Conservation (phyloP, 2,888 invertebrate genomes). For the Nysson spinosus region DNA sequence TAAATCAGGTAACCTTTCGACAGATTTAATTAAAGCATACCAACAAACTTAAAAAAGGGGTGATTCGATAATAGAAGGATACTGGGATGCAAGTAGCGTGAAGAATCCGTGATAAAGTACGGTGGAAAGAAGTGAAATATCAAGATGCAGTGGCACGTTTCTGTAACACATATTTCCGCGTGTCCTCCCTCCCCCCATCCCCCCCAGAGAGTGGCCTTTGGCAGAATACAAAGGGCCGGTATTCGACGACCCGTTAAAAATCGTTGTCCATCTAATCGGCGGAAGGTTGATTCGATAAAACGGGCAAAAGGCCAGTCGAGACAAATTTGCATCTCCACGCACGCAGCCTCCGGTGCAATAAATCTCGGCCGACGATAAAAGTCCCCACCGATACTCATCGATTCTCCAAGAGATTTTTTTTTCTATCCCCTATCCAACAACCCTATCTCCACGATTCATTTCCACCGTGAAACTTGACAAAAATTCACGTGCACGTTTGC, state of each 20-base stretch:
- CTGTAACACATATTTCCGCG: slow-evolving; percentile 40
- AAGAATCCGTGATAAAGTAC: slow-evolving; percentile 20
- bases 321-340: slow-evolving; percentile 40
- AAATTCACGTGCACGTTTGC: too few species aligned
- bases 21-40: too few species aligned
- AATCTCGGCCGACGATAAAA: slow-evolving; percentile 23
- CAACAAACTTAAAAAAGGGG: too few species aligned
- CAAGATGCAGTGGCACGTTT: slow-evolving; percentile 39
- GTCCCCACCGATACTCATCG: not conserved
- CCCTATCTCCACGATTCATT: slow-evolving; percentile 15
- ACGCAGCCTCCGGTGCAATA: slow-evolving; percentile 29
- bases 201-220: slow-evolving; percentile 32
- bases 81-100: too few species aligned
- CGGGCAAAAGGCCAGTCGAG: slow-evolving; percentile 40
- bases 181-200: not conserved
- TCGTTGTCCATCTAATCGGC: slow-evolving; percentile 53
- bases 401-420: not conserved
- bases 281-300: slow-evolving; percentile 52
- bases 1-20: too few species aligned
- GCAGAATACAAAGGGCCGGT: slow-evolving; percentile 49
- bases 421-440: not conserved
- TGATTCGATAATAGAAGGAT: too few species aligned
- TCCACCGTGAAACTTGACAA: too few species aligned
- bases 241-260: slow-evolving; percentile 53
- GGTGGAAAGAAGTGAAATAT: too few species aligned